Base-by-base conservation (phyloP, 2,797 vertebrate species). In the Pangasius krempfi region DNA sequence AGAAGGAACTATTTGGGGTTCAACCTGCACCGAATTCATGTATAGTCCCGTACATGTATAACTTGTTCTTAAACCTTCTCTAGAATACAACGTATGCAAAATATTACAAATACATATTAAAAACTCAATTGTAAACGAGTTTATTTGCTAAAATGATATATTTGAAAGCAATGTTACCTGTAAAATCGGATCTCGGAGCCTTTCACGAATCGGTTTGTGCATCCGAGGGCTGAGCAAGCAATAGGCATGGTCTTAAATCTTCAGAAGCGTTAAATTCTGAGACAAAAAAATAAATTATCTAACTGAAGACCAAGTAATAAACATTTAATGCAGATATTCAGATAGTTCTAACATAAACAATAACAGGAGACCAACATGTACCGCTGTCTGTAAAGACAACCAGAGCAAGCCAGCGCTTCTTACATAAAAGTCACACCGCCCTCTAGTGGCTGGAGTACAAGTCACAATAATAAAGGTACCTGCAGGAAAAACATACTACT, bases 141-240 rank as follows among this genome's bases (percentile, higher is more conserved):
- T 52, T 54, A 50, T 54, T 56, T 20, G 7, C n/a, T 16, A 47
- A 44, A 82, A 82, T n/a, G 1, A 12, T 9, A 1, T 84, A 8
- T 18, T 0, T 30, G 1, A 0, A 40, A 40, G 37, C 4, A 64
- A 1, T 22, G 93, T 80, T 91, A 97, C 96, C 96, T 93, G 91
- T 97, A 97, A 93, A 97, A 97, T 30, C 96, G 75, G 37, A 97
- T 96, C 86, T 96, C 95, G 2, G 96, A 97, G 1, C 96, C 96
- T 92, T 97, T 97, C 0, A 96, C 91, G 82, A 97, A 97, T 84
- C 95, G 96, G 64, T 97, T 97, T 89, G 95, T 95, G 89, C 96
- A 97, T 3, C 95, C 96, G 4, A 89, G 90, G 1, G 95, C 95
- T 54, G 96, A 96, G 89, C 96, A 97, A 7, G 95, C 95, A 0